phyloP scores from a whole-genome alignment of 2,797 vertebrate genomes.

The Tapirus indicus region DNA sequence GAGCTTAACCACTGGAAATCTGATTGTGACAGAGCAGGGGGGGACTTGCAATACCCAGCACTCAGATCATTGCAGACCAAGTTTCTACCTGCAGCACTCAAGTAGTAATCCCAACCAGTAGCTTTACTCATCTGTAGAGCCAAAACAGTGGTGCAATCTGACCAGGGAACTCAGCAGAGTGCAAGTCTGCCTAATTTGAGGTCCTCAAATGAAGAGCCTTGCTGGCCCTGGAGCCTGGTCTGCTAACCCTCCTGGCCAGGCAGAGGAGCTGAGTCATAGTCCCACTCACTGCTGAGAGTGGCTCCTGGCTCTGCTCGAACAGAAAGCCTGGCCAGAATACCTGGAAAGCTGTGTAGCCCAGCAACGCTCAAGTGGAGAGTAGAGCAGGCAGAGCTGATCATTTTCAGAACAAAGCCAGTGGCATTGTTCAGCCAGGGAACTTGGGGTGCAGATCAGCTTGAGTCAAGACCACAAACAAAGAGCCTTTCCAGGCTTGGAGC shows the following conservation, averaged over 20 bases:
- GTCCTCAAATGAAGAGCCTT: not conserved
- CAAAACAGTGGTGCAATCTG: not conserved
- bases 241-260: not conserved
- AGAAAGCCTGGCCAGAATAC: not conserved
- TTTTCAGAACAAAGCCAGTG: not conserved
- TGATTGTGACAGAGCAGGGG: not conserved
- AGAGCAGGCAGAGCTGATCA: not conserved
- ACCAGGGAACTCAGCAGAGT: not conserved
- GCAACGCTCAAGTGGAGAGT: not conserved
- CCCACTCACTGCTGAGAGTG: not conserved
- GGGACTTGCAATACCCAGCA: not conserved
- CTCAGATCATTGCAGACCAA: not conserved
- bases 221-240: not conserved
- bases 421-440: not conserved
- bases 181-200: not conserved
- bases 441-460: not conserved
- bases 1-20: not conserved
- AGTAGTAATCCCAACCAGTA: not conserved
- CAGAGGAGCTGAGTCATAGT: not conserved
- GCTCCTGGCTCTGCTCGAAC: not conserved
- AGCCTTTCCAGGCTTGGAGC: too few relatives aligned
- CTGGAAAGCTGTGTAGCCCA: not conserved
- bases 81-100: not conserved
- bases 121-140: not conserved
- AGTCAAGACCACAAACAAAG: not conserved